These are phyloP conservation scores for Cynodonichthys magdalenae DNA, from an alignment of 2,797 vertebrate genomes.

Conservation along the genomic window DNA sequence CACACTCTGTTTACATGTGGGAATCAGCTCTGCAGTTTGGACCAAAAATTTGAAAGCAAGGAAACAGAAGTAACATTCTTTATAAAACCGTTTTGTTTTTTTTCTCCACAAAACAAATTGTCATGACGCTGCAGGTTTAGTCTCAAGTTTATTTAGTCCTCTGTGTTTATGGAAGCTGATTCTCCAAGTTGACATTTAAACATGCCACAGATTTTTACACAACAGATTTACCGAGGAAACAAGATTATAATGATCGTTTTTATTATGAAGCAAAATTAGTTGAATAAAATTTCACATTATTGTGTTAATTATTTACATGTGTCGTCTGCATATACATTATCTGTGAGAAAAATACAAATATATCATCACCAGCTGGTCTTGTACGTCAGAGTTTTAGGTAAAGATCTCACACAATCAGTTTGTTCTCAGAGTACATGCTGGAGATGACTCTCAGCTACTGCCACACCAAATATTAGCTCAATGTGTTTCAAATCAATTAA, in stretches of 20 bases:
- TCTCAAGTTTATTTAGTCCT: neutral
- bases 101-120: no score
- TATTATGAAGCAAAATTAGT: no score
- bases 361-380: neutral
- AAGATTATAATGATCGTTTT: no score
- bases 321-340: neutral
- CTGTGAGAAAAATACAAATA: neutral
- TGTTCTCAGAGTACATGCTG: no score
- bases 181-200: conserved; percentile 38
- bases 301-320: neutral
- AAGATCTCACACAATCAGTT: neutral
- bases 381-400: no score
- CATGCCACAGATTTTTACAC: conserved; percentile 1
- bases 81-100: neutral
- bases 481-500: no score
- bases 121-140: neutral
- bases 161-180: neutral
- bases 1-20: neutral
- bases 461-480: no score
- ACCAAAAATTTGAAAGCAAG: neutral
- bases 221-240: neutral
- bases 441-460: no score
- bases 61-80: neutral
- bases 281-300: no score
- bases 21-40: neutral